A percentile compares a stretch with the other conserved stretches of the same genome.
Evolutionary conservation across 2,888 invertebrate species (phyloP).

Genomic region (Frankliniella fusca): DNA sequence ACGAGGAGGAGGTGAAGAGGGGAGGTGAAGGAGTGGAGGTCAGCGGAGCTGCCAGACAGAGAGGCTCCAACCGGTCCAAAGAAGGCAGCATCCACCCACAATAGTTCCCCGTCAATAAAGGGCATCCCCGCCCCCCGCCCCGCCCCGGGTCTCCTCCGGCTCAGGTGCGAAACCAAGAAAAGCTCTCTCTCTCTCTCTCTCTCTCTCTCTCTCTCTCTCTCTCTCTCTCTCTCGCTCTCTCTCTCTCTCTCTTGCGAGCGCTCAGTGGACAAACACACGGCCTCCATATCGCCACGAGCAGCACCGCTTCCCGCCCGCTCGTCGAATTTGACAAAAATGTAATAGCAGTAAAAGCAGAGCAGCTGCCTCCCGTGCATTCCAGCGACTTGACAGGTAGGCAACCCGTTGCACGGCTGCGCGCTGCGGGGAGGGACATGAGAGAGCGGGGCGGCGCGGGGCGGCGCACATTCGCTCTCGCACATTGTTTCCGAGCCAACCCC

Average conservation of each 20-base stretch:
- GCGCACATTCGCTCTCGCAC: neutral
- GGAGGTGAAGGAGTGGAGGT: neutral
- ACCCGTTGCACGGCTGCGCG: neutral
- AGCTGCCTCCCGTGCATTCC: neutral
- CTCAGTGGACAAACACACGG: no score
- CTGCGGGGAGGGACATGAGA: neutral
- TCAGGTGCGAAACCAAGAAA: conserved; percentile 22
- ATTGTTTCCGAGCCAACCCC: neutral
- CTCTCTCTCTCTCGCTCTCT: no score
- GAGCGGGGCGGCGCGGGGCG: neutral
- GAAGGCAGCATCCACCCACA: neutral
- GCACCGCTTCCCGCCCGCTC: no score
- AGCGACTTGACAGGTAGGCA: neutral
- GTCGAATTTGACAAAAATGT: no score
- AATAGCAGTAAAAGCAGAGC: no score
- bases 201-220: no score
- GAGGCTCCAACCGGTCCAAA: conserved; percentile 18
- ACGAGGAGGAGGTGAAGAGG: neutral
- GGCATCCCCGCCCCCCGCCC: neutral
- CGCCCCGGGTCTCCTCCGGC: neutral
- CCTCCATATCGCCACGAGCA: no score
- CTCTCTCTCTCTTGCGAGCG: no score
- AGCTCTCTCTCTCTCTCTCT: no score
- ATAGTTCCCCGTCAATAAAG: no score
- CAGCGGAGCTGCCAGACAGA: neutral